phyloP scores from a whole-genome alignment of 2,888 invertebrate species.

The Mesorhabditis spiculigera region DNA sequence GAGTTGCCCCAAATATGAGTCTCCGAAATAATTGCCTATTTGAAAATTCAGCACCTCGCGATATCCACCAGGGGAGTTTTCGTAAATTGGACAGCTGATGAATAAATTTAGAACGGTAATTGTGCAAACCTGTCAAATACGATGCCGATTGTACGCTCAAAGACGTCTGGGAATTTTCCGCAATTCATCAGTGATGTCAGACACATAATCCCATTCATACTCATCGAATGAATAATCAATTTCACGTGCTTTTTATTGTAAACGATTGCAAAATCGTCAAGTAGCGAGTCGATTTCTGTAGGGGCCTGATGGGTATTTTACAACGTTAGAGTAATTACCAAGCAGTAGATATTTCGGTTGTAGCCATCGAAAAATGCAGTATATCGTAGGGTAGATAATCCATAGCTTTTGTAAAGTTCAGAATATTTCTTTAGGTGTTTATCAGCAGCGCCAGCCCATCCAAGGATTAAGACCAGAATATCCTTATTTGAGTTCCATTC shows the following conservation, averaged over 20 bases:
- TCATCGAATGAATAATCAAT: neutral
- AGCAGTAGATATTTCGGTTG: neutral
- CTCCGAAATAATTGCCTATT: slow-evolving; percentile 3
- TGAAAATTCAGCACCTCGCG: neutral
- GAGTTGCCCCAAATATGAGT: neutral
- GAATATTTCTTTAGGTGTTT: neutral
- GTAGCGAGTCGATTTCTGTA: neutral
- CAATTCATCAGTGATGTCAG: neutral
- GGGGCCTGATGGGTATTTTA: neutral
- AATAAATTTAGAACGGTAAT: neutral
- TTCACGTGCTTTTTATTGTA: neutral
- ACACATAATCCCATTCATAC: neutral
- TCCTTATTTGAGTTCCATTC: neutral
- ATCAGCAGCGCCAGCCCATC: neutral
- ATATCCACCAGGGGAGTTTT: neutral
- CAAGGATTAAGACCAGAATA: neutral
- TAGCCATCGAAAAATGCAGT: neutral
- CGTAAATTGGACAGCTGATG: neutral
- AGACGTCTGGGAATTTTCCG: slow-evolving; percentile 1
- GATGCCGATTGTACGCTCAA: neutral
- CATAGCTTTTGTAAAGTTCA: slow-evolving; percentile 1
- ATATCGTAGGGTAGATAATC: slow-evolving; percentile 1
- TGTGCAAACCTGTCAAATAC: neutral
- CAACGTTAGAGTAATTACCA: neutral
- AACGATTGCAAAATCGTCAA: neutral